Conservation (phyloP, 2,113 vertebrate genomes). For the Calyptommatus sinebrachiatus region DNA sequence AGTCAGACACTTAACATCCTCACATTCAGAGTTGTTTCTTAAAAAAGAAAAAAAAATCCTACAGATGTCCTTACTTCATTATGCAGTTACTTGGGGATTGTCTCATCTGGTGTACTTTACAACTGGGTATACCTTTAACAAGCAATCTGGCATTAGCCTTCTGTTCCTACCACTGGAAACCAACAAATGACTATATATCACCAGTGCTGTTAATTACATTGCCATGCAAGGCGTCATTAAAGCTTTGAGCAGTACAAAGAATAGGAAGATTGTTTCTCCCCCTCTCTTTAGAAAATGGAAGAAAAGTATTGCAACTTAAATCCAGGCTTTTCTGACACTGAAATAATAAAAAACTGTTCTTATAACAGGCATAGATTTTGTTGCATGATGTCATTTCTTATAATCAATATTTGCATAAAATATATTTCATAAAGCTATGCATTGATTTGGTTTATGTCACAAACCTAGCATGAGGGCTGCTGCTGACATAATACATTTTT, state of each 20-base stretch:
- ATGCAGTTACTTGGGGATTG: conserved; percentile 63
- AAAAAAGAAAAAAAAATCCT: conserved; percentile 49
- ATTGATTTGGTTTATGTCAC: neutral
- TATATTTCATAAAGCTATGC: neutral
- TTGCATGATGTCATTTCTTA: conserved; percentile 7
- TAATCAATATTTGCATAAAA: conserved; percentile 9
- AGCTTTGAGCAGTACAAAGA: conserved; percentile 59
- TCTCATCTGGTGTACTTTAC: conserved; percentile 66
- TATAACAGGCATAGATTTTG: conserved; percentile 19
- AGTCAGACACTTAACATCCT: conserved; percentile 63
- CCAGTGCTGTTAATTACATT: conserved; percentile 68
- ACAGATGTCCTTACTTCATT: conserved; percentile 74
- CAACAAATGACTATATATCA: conserved; percentile 56
- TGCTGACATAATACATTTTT: neutral
- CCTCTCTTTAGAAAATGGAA: conserved; percentile 54
- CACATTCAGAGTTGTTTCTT: conserved; percentile 37
- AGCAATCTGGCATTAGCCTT: conserved; percentile 73
- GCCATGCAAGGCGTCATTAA: conserved; percentile 65
- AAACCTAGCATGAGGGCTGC: neutral
- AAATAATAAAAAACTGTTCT: neutral
- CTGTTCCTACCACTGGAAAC: conserved; percentile 66
- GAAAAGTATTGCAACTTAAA: conserved; percentile 44
- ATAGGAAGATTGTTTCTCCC: conserved; percentile 54
- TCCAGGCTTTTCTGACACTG: conserved; percentile 4
- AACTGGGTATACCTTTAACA: conserved; percentile 68